Evolutionary conservation across 2,113 vertebrate genomes (phyloP).

Genomic region (Rafetus swinhoei): DNA sequence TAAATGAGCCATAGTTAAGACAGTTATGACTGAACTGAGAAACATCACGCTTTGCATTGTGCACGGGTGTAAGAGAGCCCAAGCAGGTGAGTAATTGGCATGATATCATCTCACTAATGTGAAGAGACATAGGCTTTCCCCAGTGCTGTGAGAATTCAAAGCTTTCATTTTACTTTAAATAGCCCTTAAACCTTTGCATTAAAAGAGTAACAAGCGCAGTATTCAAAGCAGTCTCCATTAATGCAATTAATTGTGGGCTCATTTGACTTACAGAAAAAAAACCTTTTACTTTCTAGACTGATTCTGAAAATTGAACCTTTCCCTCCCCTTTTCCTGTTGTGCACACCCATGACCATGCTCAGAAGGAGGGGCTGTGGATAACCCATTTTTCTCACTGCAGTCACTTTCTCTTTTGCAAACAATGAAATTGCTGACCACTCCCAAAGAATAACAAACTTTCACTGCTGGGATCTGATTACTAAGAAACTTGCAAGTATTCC

Average conservation of each 20-base stretch:
- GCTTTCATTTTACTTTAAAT: conserved; percentile 5
- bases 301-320: not conserved
- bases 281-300: not conserved
- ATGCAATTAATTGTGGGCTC: conserved; percentile 31
- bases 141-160: not conserved
- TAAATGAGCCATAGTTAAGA: conserved; percentile 50
- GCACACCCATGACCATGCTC: not conserved
- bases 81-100: conserved; percentile 71
- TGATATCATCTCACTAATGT: conserved; percentile 60
- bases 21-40: conserved; percentile 53
- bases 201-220: conserved; percentile 39
- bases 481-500: conserved; percentile 1
- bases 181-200: conserved; percentile 36
- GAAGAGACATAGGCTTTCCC: conserved; percentile 57
- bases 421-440: conserved; percentile 34
- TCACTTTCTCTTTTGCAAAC: conserved; percentile 45
- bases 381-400: conserved; percentile 24
- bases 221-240: conserved; percentile 12
- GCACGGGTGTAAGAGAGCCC: conserved; percentile 60
- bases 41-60: conserved; percentile 31
- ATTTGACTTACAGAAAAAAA: not conserved
- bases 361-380: conserved; percentile 11
- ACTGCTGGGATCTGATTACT: not conserved
- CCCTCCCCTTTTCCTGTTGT: not conserved
- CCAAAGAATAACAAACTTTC: conserved; percentile 42